Evolutionary conservation across 2,888 invertebrate genomes (phyloP).

Genomic region (Pinctada fucata): DNA sequence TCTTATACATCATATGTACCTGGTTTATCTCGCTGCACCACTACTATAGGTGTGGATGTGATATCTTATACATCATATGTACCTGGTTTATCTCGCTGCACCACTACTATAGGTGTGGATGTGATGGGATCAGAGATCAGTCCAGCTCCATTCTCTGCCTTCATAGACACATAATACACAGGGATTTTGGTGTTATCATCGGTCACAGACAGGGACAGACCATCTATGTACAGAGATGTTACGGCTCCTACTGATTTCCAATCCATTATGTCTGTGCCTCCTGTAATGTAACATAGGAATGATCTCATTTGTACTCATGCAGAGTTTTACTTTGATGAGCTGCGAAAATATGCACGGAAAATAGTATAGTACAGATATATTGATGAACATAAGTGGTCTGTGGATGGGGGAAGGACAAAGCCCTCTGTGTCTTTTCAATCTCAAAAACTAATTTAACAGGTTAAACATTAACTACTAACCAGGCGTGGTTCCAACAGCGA

Average conservation of each 20-base stretch:
- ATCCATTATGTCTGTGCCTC: slow-evolving; percentile 44
- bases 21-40: too few species aligned
- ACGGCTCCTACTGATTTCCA: slow-evolving; percentile 44
- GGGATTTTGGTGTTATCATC: slow-evolving; percentile 34
- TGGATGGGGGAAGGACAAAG: too few species aligned
- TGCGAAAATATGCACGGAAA: too few species aligned
- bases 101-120: slow-evolving; percentile 57
- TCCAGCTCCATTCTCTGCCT: slow-evolving; percentile 57
- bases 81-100: slow-evolving; percentile 60
- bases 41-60: too few species aligned
- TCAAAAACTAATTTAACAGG: too few species aligned
- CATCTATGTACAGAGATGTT: slow-evolving; percentile 44
- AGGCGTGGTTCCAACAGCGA: slow-evolving; percentile 56
- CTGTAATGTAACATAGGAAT: slow-evolving; percentile 18
- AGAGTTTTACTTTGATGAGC: too few species aligned
- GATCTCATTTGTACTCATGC: too few species aligned
- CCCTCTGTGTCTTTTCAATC: too few species aligned
- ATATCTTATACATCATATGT: background rate
- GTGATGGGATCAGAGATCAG: slow-evolving; percentile 39
- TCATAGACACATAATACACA: slow-evolving; percentile 60
- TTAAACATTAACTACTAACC: slow-evolving; percentile 38
- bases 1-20: too few species aligned
- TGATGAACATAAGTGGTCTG: too few species aligned
- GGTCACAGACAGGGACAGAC: slow-evolving; percentile 36
- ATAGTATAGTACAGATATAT: too few species aligned